Base-by-base conservation (phyloP, 2,797 vertebrate genomes). In the Hydrocynus forskahlii region DNA sequence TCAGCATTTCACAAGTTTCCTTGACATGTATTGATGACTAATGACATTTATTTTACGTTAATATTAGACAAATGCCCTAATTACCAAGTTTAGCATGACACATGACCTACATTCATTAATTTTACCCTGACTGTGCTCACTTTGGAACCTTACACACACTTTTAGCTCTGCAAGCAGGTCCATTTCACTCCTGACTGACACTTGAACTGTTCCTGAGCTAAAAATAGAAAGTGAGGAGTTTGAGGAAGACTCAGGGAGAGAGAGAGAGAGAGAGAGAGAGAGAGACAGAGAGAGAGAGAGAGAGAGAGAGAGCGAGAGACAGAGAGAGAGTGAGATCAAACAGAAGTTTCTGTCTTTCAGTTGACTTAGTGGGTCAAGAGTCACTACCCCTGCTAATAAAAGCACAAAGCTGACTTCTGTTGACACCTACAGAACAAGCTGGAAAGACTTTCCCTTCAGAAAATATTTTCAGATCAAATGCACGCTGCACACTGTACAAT, bases 191-290 rank as follows among this genome's bases (percentile, higher is more conserved):
- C 17, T 48, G 17, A 75, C 12, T 78, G 45, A 75, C 57, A n/a
- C 38, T 29, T 70, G 55, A 66, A 54, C 48, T 71, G 63, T 35
- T 55, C 25, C 59, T 50, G 10, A 50, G 43, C 50, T 81, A 75
- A 68, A 77, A 45, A 5, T 73, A 48, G 63, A 16, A 35, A n/a
- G n/a, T 0, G 54, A 4, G 0, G 16, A 75, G 40, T 29, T 66
- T 67, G 21, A n/a, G 43, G 48, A 23, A 43, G n/a, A 45, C 43
- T 25, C n/a, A n/a, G 7, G 21, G 25, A 17, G 35, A 19, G 63
- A 6, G 29, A 29, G 29, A 29, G 29, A 29, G 29, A 29, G 29
- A 29, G 29, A 29, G 29, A 29, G 1, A 29, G 29, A 29, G 29
- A 29, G 13, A 40, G 19, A 7, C 0, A 17, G 16, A 17, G 4